phyloP scores from a whole-genome alignment of 2,888 invertebrate species.

The Epinotia ramella region DNA sequence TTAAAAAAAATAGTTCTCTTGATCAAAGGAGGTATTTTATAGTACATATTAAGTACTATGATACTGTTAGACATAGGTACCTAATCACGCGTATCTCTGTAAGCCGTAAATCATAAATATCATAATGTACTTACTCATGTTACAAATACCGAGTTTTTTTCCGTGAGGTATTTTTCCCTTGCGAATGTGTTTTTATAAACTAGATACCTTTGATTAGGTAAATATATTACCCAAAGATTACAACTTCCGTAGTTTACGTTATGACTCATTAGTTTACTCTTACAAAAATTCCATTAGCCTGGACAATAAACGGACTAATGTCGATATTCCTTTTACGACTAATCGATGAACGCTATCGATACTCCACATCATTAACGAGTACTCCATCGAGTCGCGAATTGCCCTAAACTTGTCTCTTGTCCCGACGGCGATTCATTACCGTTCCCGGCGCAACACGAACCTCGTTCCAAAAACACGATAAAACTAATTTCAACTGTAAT shows the following conservation, averaged over 20 bases:
- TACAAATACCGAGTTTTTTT: no score
- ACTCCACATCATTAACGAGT: conserved; percentile 54
- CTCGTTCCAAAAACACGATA: conserved; percentile 57
- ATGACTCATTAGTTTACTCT: neutral
- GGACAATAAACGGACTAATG: conserved; percentile 12
- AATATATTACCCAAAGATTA: neutral
- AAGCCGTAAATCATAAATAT: no score
- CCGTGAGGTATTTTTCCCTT: neutral
- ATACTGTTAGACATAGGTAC: no score
- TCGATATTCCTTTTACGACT: conserved; percentile 42
- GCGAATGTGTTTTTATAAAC: neutral
- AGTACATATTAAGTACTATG: no score
- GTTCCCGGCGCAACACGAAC: conserved; percentile 74
- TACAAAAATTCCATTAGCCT: neutral
- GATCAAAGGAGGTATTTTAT: no score
- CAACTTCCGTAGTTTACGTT: neutral
- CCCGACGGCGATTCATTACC: conserved; percentile 81
- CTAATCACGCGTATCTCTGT: no score
- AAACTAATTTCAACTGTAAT: conserved; percentile 52
- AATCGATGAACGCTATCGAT: conserved; percentile 51
- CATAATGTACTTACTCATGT: no score
- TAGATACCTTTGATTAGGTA: neutral
- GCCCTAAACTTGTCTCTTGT: conserved; percentile 75
- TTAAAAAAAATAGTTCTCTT: no score
- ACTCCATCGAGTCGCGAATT: conserved; percentile 68